phyloP scores from a whole-genome alignment of 2,113 vertebrate genomes.

The Mirza zaza region DNA sequence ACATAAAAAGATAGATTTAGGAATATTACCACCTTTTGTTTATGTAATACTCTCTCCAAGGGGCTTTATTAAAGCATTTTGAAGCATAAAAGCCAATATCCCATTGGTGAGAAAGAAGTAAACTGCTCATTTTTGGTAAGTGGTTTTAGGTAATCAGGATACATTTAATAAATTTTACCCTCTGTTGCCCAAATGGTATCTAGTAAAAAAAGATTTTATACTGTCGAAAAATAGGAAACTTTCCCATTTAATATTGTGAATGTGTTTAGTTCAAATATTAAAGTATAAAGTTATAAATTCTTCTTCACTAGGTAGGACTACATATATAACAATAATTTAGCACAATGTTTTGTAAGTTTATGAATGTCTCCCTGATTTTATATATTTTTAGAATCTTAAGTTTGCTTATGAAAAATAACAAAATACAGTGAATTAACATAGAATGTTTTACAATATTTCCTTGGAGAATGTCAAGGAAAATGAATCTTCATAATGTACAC shows the following conservation, averaged over 20 bases:
- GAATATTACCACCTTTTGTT: background rate
- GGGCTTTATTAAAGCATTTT: background rate
- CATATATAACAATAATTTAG: background rate
- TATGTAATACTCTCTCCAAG: background rate
- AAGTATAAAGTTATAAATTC: background rate
- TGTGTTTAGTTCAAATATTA: constrained; percentile 29
- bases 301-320: background rate
- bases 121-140: background rate
- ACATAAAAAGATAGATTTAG: background rate
- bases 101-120: background rate
- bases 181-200: background rate
- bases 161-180: background rate
- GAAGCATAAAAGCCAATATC: background rate
- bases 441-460: background rate
- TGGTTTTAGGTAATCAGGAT: background rate
- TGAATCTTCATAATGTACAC: background rate
- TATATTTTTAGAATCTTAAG: background rate
- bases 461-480: background rate
- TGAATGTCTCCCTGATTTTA: background rate
- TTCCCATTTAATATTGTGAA: constrained; percentile 14
- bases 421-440: background rate
- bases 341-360: background rate
- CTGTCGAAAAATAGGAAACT: background rate
- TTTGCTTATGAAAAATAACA: background rate
- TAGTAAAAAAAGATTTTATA: constrained; percentile 14